Evolutionary conservation across 1,140 invertebrate genomes (phyloP), one percentile per base, ranked within the genome.

Genomic region (Platyura marginata): DNA sequence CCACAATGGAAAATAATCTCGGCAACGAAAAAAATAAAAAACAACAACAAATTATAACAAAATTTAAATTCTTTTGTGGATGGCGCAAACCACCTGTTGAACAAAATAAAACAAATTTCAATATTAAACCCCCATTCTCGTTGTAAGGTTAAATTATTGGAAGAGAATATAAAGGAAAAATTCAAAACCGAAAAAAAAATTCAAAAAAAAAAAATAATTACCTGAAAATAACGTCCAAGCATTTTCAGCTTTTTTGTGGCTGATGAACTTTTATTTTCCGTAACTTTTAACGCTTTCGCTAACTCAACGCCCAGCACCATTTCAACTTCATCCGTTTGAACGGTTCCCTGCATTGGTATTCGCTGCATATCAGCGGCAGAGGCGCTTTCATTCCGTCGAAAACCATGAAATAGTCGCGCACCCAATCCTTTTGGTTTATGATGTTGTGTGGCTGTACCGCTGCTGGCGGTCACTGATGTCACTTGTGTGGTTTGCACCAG

Each of bases 181-280:
- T 29, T 8, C 13, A 29, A 29, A 8, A 8, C 13, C 25, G 25
- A 29, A 29, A 5, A 36, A 36, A 36, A 11, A 10, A 36, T 36
- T 5, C 9, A 18, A 36, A 9, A 11, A 18, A 9, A 36, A 36
- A 36, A 5, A 36, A 36, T 36, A n/a, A 36, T 54, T 43, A 77
- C 71, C 42, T 74, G 72, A 55, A 77, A 77, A 50, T 77, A 77
- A 35, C 74, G 70, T 38, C 71, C 72, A 3, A 78, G 57, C 37
- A 75, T 54, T 33, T 70, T 61, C 51, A 74, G 68, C 51, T 75
- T 76, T 49, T 68, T 68, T 44, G 63, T 58, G 42, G 57, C 56
- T 35, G 57, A 56, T 57, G 58, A 64, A 48, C 61, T 56, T 51
- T 58, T 56, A 50, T 62, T 55, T 52, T 61, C 61, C 43, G 58